Percentiles rank a stretch among this genome's conserved stretches.
phyloP scores from a whole-genome alignment of 92 coral and sea anemone genomes.

The Pocillopora meandrina region DNA sequence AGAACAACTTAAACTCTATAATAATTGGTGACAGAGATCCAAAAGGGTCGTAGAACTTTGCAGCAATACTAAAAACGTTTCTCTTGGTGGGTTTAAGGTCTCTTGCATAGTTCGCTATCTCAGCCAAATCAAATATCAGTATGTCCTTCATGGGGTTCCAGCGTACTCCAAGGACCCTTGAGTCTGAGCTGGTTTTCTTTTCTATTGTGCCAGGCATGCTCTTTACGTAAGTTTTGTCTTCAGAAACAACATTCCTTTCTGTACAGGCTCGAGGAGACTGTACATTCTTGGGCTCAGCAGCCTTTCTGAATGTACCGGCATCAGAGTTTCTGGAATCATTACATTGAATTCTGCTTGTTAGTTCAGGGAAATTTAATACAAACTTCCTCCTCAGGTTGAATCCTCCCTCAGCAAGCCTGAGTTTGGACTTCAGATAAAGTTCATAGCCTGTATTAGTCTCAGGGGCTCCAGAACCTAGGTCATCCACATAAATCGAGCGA shows the following conservation, averaged over 20 bases:
- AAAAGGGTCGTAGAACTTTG: conserved; percentile 52
- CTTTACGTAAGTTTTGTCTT: neutral
- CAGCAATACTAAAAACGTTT: conserved; percentile 31
- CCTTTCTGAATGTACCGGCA: neutral
- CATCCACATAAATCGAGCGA: conserved; percentile 69
- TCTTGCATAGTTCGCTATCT: neutral
- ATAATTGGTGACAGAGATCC: conserved; percentile 48
- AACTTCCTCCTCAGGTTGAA: conserved; percentile 52
- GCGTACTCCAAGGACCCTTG: conserved; percentile 13
- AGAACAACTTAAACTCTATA: conserved; percentile 40
- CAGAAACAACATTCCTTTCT: neutral
- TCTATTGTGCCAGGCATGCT: neutral
- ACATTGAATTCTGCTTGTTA: conserved; percentile 27
- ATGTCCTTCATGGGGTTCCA: conserved; percentile 37
- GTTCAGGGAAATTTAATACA: conserved; percentile 24
- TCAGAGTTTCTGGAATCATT: conserved; percentile 20
- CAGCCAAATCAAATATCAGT: conserved; percentile 17
- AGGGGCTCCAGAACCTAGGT: conserved; percentile 50
- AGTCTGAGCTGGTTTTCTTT: neutral
- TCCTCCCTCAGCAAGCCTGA: conserved; percentile 51
- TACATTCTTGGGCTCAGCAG: neutral
- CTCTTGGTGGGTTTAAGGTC: conserved; percentile 14
- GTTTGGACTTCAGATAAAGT: conserved; percentile 42
- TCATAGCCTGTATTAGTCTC: conserved; percentile 37
- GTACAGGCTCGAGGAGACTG: neutral